phyloP scores from a whole-genome alignment of 2,888 invertebrate species.

The Diaphora mendica region DNA sequence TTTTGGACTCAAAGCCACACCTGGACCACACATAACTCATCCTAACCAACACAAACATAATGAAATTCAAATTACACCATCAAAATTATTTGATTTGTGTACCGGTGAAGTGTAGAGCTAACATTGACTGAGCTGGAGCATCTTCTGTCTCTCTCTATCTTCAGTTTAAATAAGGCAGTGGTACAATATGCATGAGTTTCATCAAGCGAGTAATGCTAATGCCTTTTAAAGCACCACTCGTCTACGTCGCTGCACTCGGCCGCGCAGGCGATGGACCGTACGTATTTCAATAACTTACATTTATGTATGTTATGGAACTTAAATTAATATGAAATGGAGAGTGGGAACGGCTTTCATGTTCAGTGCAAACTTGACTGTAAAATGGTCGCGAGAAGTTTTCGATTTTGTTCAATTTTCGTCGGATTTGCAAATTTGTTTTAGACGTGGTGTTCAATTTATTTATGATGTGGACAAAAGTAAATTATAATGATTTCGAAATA shows the following conservation, averaged over 20 bases:
- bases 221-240: constrained; percentile 71
- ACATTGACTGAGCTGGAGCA: constrained; percentile 62
- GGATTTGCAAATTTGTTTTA: not conserved
- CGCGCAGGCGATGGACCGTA: constrained; percentile 61
- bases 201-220: constrained; percentile 70
- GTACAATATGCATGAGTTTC: constrained; percentile 64
- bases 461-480: not conserved
- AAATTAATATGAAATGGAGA: constrained; percentile 23
- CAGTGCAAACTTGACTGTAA: constrained; percentile 4
- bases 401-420: not conserved
- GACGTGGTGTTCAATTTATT: not conserved
- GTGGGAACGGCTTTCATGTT: constrained; percentile 15
- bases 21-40: constrained; percentile 22
- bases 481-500: not conserved
- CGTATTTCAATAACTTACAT: constrained; percentile 61
- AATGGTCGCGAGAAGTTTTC: not conserved
- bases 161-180: constrained; percentile 54
- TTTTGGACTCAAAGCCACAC: constrained; percentile 12
- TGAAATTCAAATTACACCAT: constrained; percentile 56
- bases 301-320: constrained; percentile 33
- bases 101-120: constrained; percentile 66
- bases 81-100: constrained; percentile 62
- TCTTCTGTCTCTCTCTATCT: constrained; percentile 50
- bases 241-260: constrained; percentile 60
- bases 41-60: constrained; percentile 38